These are phyloP conservation scores for Trilocha varians DNA, from an alignment of 2,888 invertebrate species.

Conservation along the genomic window DNA sequence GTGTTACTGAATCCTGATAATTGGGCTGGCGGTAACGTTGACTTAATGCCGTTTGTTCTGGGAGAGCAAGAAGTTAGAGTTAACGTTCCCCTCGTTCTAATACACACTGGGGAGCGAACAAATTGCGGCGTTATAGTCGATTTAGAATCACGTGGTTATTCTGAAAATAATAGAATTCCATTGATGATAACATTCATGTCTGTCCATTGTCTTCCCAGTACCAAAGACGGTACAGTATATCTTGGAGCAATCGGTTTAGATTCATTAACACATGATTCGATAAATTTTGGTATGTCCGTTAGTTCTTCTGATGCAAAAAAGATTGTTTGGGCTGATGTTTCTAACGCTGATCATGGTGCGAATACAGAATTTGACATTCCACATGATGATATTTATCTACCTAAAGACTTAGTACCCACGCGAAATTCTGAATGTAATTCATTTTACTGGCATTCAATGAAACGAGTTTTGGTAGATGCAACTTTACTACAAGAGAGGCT, in stretches of 20 bases:
- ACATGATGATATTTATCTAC: conserved; percentile 41
- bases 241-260: conserved; percentile 45
- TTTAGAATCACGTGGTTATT: conserved; percentile 22
- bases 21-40: conserved; percentile 47
- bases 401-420: conserved; percentile 28
- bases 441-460: conserved; percentile 55
- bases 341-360: conserved; percentile 34
- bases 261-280: conserved; percentile 24
- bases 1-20: conserved; percentile 45
- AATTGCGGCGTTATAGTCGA: conserved; percentile 32
- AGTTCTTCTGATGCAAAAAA: conserved; percentile 34
- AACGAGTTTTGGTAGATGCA: conserved; percentile 47
- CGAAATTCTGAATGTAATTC: conserved; percentile 29
- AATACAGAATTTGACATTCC: conserved; percentile 35
- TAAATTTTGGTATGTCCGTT: conserved; percentile 46
- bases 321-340: conserved; percentile 46
- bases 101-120: conserved; percentile 30
- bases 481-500: conserved; percentile 29
- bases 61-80: conserved; percentile 41
- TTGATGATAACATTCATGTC: conserved; percentile 49
- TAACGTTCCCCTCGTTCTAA: conserved; percentile 28
- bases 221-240: conserved; percentile 50
- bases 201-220: conserved; percentile 47
- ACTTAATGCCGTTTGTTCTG: conserved; percentile 48
- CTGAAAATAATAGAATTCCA: conserved; percentile 26